A percentile compares a stretch with the other conserved stretches of the same genome.
Evolutionary conservation across 2,888 invertebrate species (phyloP).

Genomic region (Erebia epiphron): DNA sequence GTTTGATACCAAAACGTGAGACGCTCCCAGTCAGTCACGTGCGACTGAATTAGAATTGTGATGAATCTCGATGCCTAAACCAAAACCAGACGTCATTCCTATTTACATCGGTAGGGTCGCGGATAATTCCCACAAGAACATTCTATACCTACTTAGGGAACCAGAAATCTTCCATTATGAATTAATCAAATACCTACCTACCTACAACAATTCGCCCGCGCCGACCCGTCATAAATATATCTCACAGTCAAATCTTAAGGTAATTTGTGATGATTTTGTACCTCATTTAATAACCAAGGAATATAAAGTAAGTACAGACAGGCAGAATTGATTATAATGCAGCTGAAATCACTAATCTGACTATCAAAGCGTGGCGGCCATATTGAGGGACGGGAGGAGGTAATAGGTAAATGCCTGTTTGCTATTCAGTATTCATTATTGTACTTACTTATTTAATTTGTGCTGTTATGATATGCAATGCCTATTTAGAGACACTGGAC

Average conservation of each 20-base stretch:
- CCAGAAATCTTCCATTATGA: constrained; percentile 64
- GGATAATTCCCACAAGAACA: constrained; percentile 9
- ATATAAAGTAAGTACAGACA: constrained; percentile 77
- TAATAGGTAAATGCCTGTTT: constrained; percentile 13
- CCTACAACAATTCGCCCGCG: constrained; percentile 50
- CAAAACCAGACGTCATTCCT: constrained; percentile 14
- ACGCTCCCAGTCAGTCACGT: constrained; percentile 20
- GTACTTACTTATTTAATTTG: constrained; percentile 28
- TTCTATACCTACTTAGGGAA: constrained; percentile 26
- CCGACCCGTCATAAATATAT: constrained; percentile 70
- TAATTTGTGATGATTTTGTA: constrained; percentile 80
- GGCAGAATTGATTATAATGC: constrained; percentile 59
- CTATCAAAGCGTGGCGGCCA: constrained; percentile 61
- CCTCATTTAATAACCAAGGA: constrained; percentile 81
- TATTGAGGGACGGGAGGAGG: constrained; percentile 35
- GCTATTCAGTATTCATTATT: constrained; percentile 38
- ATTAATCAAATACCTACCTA: constrained; percentile 49
- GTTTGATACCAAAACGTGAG: background rate
- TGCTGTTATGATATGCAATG: constrained; percentile 6
- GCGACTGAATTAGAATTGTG: background rate
- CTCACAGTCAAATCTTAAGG: constrained; percentile 80
- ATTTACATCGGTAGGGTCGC: constrained; percentile 9
- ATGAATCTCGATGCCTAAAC: constrained; percentile 4
- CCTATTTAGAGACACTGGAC: constrained; percentile 2
- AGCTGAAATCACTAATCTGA: constrained; percentile 71